Evolutionary conservation across 2,888 invertebrate species (phyloP).

Genomic region (Netelia melanura): DNA sequence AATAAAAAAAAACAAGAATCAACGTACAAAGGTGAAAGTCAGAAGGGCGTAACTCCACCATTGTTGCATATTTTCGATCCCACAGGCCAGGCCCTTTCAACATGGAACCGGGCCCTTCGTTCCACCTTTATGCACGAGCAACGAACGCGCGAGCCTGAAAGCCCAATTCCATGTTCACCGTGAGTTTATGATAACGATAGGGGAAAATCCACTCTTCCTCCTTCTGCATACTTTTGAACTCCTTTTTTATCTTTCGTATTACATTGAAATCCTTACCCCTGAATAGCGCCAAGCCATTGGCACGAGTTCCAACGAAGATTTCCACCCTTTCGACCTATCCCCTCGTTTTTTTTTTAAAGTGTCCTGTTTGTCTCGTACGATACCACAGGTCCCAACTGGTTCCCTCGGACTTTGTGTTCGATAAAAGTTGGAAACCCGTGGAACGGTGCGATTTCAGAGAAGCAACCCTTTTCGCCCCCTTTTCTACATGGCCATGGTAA

Average conservation of each 20-base stretch:
- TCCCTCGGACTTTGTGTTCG: conserved; percentile 16
- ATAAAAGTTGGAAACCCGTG: too few relatives aligned
- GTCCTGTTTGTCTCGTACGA: conserved; percentile 2
- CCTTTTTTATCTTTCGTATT: conserved; percentile 8
- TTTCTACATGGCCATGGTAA: conserved; percentile 21
- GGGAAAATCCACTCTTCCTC: conserved; percentile 30
- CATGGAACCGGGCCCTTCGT: not conserved
- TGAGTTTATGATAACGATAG: conserved; percentile 77
- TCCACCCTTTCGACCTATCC: too few relatives aligned
- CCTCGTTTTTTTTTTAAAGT: conserved; percentile 8
- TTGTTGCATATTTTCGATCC: conserved; percentile 2
- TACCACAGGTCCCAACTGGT: not conserved
- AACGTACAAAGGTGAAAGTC: not conserved
- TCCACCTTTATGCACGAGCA: not conserved
- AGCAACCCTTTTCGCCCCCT: conserved; percentile 33
- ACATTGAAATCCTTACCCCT: conserved; percentile 24
- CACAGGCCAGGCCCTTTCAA: not conserved
- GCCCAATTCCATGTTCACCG: conserved; percentile 68
- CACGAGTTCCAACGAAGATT: too few relatives aligned
- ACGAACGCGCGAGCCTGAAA: conserved; percentile 12
- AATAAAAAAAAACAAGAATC: conserved; percentile 20
- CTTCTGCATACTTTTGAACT: conserved; percentile 51
- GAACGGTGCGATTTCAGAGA: conserved; percentile 20
- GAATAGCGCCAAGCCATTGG: too few relatives aligned
- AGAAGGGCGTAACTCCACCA: conserved; percentile 3